Base-by-base conservation (phyloP, 2,888 invertebrate species). In the Acrobasis suavella region DNA sequence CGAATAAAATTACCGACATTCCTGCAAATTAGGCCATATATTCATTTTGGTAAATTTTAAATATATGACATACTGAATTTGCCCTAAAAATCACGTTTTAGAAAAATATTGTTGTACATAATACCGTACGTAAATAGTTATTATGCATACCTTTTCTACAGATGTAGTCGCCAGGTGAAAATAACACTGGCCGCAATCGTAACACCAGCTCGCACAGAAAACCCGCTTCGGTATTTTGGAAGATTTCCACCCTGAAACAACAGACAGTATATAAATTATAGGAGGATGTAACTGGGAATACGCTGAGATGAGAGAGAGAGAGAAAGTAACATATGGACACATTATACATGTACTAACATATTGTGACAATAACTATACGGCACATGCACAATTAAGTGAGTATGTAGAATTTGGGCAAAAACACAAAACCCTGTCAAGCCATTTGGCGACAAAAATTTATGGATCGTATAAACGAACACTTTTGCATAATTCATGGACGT, bases 191-290 rank as follows among this genome's bases (percentile, higher is more conserved):
- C 76, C 98, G 94, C 71, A 99, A 94, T 86, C 98, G 94, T 69
- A 99, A 94, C 76, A 99, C 99, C 80, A 99, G 94, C 91, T 99
- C 99, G 88, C 99, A 98, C 69, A 99, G 95, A 93, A 99, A 99
- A 64, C 99, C 99, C 66, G 99, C 99, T 91, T 99, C 99, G 60
- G 99, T 99, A 91, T 99, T 98, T 93, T 99, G 99, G 93, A 99
- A 99, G 85, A 99, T 99, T 93, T 99, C 99, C 83, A 99, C 98
- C 87, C 98, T 94, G 69, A 17, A 42, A 60, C 39, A 52, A 60
- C 5, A 5, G 32, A 0, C 8, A 32, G 32, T 32, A 22, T 3
- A 1, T 22, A 8, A 32, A 32, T 22, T 22, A 2, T 22, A 22
- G 22, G 3, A 22, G 22, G 22, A 22, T 22, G 22, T 3, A 22